Evolutionary conservation across 2,797 vertebrate species (phyloP).

Genomic region (Okamejei kenojei): DNA sequence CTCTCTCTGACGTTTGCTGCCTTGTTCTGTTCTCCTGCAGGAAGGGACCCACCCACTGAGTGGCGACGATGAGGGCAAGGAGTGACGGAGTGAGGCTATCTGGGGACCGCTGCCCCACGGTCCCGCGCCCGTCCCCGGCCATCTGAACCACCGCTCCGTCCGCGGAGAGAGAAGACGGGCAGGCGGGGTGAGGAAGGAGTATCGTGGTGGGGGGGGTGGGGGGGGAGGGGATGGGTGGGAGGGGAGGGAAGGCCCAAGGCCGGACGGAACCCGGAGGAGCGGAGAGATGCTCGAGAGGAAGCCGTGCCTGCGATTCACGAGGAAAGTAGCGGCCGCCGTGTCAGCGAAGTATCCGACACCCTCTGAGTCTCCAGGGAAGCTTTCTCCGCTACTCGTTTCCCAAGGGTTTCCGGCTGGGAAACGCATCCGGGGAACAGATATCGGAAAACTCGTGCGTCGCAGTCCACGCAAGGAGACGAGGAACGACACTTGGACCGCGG

Average conservation of each 20-base stretch:
- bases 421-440: slow-evolving; percentile 44
- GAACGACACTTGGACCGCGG: background rate
- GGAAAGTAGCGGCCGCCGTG: slow-evolving; percentile 40
- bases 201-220: background rate
- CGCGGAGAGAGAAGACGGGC: background rate
- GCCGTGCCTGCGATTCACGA: slow-evolving; percentile 49
- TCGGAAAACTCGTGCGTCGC: slow-evolving; percentile 19
- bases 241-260: slow-evolving; percentile 42
- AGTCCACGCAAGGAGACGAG: background rate
- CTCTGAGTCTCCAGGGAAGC: slow-evolving; percentile 56
- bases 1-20: background rate
- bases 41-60: slow-evolving; percentile 59
- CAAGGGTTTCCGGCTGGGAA: slow-evolving; percentile 46
- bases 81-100: slow-evolving; percentile 45
- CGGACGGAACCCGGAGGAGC: slow-evolving; percentile 43
- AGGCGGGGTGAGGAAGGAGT: background rate
- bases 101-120: background rate
- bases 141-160: background rate
- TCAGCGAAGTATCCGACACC: background rate
- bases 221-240: background rate
- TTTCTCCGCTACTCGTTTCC: slow-evolving; percentile 45
- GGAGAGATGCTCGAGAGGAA: slow-evolving; percentile 45
- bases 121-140: background rate
- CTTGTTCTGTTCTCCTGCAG: slow-evolving; percentile 52
- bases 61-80: too few species aligned